Conservation (phyloP, 2,888 invertebrate genomes). For the Apodemia hepburni region DNA sequence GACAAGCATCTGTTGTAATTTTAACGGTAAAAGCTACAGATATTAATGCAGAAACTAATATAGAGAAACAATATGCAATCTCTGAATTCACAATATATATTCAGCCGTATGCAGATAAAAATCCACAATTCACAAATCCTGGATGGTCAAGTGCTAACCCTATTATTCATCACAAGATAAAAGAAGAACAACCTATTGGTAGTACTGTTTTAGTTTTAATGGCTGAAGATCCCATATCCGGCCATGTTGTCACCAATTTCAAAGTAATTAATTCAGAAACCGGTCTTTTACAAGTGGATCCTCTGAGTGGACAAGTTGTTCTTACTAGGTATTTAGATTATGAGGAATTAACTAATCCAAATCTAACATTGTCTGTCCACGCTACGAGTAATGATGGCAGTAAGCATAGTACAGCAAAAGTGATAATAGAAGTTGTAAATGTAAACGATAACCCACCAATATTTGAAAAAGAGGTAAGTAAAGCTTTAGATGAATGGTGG, state of each 20-base stretch:
- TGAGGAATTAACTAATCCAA: slow-evolving; percentile 83
- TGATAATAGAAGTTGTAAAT: slow-evolving; percentile 86
- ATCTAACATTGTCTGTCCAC: slow-evolving; percentile 78
- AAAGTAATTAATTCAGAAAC: slow-evolving; percentile 78
- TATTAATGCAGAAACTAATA: slow-evolving; percentile 83
- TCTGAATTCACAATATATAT: slow-evolving; percentile 88
- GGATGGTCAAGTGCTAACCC: slow-evolving; percentile 88
- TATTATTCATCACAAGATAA: slow-evolving; percentile 82
- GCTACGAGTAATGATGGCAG: slow-evolving; percentile 74
- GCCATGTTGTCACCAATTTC: slow-evolving; percentile 81
- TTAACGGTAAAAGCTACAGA: slow-evolving; percentile 86
- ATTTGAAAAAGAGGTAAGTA: slow-evolving; percentile 81
- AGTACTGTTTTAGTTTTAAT: slow-evolving; percentile 84
- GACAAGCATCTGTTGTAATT: slow-evolving; percentile 86
- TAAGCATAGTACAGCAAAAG: slow-evolving; percentile 83
- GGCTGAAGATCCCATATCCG: slow-evolving; percentile 86
- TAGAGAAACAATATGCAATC: slow-evolving; percentile 81
- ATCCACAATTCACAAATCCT: slow-evolving; percentile 86
- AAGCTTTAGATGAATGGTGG: background rate
- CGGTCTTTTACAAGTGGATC: slow-evolving; percentile 80
- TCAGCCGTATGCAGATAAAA: slow-evolving; percentile 87
- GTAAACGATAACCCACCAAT: slow-evolving; percentile 89
- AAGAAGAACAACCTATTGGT: slow-evolving; percentile 89
- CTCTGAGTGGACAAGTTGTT: slow-evolving; percentile 86
- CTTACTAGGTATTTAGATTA: slow-evolving; percentile 88